Evolutionary conservation across 2,888 invertebrate species (phyloP), one percentile per base, ranked within the genome.

Genomic region (Leucoma salicis): DNA sequence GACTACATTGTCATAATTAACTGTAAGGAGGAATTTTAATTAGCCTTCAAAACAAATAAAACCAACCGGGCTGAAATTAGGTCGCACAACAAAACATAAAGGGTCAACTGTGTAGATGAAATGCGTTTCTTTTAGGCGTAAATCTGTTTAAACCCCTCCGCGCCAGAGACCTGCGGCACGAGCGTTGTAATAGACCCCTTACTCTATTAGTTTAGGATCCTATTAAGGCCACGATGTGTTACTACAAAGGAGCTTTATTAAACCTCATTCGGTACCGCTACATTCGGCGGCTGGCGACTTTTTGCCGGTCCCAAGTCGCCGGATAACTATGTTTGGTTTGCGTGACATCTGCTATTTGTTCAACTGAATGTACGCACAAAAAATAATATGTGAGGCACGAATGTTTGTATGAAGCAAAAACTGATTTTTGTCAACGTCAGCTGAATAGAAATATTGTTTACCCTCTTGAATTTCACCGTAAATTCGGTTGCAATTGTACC

Each of bases 131-230:
- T 82, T 82, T 78, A 60, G 51, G 66, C 74, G 67, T 64, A 76
- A 80, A 82, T 79, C 78, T 77, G 77, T 78, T 84, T 75, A 73
- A 80, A 78, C 73, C 76, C 65, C 56, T 62, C 63, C 70, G 63
- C 63, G 65, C 60, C 71, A 66, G 71, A 72, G 78, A 72, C 68
- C 66, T 70, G 69, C 52, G 69, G 57, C 46, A 37, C 14, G 56
- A 59, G 55, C 42, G 40, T 21, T 57, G 58, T 71, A 67, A 74
- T 69, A 70, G 60, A 69, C 70, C 73, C 61, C 62, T 50, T 57
- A 63, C 69, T 76, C 77, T 85, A 85, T 86, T 86, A 86, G 83
- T 79, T 86, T 85, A 86, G 84, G 84, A 77, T 78, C 81, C 81
- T 78, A 82, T 83, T 83, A 80, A 73, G 70, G 67, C 63, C 29